Percentiles rank a stretch among this genome's conserved stretches.
phyloP scores from a whole-genome alignment of 2,888 invertebrate genomes.

The Apantesis nais region DNA sequence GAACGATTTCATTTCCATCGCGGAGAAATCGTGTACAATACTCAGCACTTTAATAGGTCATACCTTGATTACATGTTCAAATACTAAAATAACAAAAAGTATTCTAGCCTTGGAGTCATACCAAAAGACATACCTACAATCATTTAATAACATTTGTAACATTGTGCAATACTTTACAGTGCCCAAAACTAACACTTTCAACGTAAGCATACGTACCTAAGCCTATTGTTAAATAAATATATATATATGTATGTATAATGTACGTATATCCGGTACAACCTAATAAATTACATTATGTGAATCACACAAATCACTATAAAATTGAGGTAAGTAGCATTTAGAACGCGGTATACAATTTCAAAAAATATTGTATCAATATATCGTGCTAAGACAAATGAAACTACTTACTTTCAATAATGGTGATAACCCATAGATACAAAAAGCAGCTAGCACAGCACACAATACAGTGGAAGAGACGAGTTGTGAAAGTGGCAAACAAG shows the following conservation, averaged over 20 bases:
- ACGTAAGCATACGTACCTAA: slow-evolving; percentile 55
- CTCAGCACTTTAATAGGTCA: slow-evolving; percentile 34
- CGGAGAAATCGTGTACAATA: slow-evolving; percentile 32
- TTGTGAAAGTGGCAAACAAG: slow-evolving; percentile 83
- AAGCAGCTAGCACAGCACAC: slow-evolving; percentile 86
- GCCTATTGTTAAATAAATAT: slow-evolving; percentile 22
- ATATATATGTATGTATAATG: slow-evolving; percentile 20
- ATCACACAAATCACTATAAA: slow-evolving; percentile 38
- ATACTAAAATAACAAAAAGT: slow-evolving; percentile 25
- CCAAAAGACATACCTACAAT: slow-evolving; percentile 51
- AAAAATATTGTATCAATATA: slow-evolving; percentile 60
- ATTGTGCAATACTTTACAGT: slow-evolving; percentile 81
- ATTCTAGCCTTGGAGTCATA: slow-evolving; percentile 42
- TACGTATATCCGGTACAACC: slow-evolving; percentile 33
- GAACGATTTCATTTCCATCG: slow-evolving; percentile 31
- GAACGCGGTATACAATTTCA: slow-evolving; percentile 41
- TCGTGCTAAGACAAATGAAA: slow-evolving; percentile 77
- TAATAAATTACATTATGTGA: slow-evolving; percentile 41
- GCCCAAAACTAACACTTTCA: slow-evolving; percentile 65
- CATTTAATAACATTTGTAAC: slow-evolving; percentile 51
- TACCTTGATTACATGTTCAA: slow-evolving; percentile 22
- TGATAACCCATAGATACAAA: slow-evolving; percentile 85
- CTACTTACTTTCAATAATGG: slow-evolving; percentile 80
- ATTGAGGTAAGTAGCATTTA: slow-evolving; percentile 41
- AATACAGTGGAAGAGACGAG: slow-evolving; percentile 84